These are phyloP conservation scores for Pelecanoides urinatrix DNA, from an alignment of 2,113 vertebrate genomes.

Conservation along the genomic window DNA sequence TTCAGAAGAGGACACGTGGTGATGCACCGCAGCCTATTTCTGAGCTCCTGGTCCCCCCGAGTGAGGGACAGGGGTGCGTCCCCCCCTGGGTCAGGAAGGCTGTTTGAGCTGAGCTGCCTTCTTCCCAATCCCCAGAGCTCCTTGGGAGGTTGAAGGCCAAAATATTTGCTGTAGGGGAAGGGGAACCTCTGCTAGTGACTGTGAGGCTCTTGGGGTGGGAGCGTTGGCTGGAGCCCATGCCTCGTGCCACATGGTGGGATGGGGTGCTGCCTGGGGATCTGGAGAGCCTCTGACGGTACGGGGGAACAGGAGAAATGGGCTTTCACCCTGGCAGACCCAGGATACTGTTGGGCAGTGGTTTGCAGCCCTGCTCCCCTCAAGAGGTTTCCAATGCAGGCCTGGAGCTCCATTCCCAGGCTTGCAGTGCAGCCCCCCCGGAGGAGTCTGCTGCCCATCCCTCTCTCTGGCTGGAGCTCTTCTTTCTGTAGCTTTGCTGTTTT, in stretches of 20 bases:
- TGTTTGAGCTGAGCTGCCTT: background rate
- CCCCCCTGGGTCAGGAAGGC: background rate
- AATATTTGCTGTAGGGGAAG: background rate
- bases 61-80: background rate
- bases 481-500: background rate
- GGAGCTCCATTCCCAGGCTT: background rate
- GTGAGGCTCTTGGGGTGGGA: background rate
- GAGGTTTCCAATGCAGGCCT: background rate
- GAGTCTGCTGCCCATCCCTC: background rate
- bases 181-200: background rate
- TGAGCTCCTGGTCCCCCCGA: background rate
- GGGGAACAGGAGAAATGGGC: background rate
- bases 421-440: background rate
- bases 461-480: background rate
- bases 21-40: background rate
- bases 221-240: background rate
- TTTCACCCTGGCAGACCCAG: background rate
- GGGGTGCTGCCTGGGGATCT: background rate
- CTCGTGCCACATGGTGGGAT: rapidly evolving
- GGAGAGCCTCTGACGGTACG: background rate
- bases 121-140: background rate
- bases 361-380: background rate
- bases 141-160: background rate
- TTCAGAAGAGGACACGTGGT: background rate
- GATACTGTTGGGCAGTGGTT: rapidly evolving